Evolutionary conservation across 2,797 vertebrate species (phyloP), one percentile per base, ranked within the genome.

Genomic region (Crenichthys baileyi): DNA sequence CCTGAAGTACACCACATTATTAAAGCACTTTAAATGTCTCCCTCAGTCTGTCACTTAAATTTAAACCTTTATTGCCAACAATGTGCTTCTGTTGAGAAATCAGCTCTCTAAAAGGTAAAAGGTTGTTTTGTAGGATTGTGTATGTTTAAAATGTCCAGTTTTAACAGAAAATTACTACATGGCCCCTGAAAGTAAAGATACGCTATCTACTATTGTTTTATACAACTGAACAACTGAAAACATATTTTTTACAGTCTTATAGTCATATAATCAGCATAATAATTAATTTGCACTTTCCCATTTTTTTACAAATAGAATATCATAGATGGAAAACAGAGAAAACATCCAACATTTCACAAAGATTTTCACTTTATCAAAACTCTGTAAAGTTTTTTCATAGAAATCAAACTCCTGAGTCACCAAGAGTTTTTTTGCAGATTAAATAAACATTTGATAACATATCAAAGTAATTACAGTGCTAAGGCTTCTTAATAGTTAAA

Each of bases 401-500:
- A 58, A 63, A 41, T 75, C 50, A 7, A 67, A 50, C 41, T 73
- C 20, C 9, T 41, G 46, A 72, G 24, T 51, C 31, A 79, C 71
- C 53, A 70, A 60, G 61, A 58, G 9, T 60, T 78, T 77, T 72
- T 11, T 73, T 76, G 18, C 44, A 70, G 1, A 72, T 50, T 61
- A 26, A 79, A 18, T 56, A 11, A 77, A 79, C 60, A 24, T 63
- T 72, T 72, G n/a, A 76, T 39, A 41, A 61, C 31, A 67, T 1
- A 41, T 22, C 73, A 12, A 82, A 24, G 20, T 26, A 20, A 26
- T 20, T 55, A 29, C 61, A 26, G 24, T 5, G 1, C 39, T 8
- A 41, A 72, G 20, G 73, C 68, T 76, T 67, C 63, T 67, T 67
- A 12, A 41, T 24, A 36, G 36, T 74, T 53, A 63, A 70, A 55